Evolutionary conservation across 2,888 invertebrate species (phyloP).

Genomic region (Chrysina gloriosa): DNA sequence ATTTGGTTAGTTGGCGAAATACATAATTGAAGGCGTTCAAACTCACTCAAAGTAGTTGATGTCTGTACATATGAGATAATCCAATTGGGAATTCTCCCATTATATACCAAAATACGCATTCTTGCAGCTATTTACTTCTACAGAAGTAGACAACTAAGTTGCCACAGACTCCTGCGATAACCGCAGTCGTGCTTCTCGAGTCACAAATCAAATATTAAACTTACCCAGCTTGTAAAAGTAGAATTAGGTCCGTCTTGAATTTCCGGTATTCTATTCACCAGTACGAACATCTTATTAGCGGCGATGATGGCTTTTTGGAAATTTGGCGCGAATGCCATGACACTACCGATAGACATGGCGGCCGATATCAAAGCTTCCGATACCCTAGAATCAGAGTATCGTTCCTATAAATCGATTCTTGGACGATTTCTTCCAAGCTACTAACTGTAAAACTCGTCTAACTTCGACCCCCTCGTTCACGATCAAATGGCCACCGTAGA

Average conservation of each 20-base stretch:
- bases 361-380: slow-evolving; percentile 80
- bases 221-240: slow-evolving; percentile 54
- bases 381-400: slow-evolving; percentile 66
- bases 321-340: slow-evolving; percentile 82
- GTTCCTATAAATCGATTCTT: background rate
- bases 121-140: no score
- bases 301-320: slow-evolving; percentile 82
- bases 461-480: slow-evolving; percentile 70
- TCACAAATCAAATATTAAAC: no score
- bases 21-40: no score
- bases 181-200: no score
- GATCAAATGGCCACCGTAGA: slow-evolving; percentile 80
- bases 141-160: no score
- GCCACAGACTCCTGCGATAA: no score
- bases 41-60: no score
- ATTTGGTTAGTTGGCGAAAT: no score
- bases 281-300: slow-evolving; percentile 74
- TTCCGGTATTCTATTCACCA: slow-evolving; percentile 73
- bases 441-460: slow-evolving; percentile 77
- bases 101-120: no score
- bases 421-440: slow-evolving; percentile 38
- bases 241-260: slow-evolving; percentile 64
- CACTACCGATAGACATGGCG: slow-evolving; percentile 74
- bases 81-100: no score
- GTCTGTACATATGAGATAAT: no score